Evolutionary conservation across 2,888 invertebrate species (phyloP).

Genomic region (Nephrotoma guestfalica): DNA sequence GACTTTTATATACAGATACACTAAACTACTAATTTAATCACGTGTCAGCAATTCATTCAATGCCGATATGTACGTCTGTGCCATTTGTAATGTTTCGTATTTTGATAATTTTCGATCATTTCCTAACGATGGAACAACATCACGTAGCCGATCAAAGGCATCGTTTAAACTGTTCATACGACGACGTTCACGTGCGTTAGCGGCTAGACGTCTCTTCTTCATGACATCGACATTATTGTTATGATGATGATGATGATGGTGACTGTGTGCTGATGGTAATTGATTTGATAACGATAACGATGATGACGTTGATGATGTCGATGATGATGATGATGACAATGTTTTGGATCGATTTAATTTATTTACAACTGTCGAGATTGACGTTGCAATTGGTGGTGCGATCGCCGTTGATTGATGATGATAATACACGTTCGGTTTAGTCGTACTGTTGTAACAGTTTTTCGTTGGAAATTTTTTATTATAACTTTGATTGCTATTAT

Average conservation of each 20-base stretch:
- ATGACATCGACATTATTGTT: conserved; percentile 31
- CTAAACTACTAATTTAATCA: not conserved
- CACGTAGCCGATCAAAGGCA: conserved; percentile 44
- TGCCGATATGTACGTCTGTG: conserved; percentile 57
- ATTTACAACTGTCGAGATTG: not conserved
- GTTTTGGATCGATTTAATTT: not conserved
- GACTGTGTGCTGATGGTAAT: not conserved
- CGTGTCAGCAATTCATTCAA: conserved; percentile 43
- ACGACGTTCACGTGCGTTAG: conserved; percentile 57
- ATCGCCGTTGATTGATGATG: not conserved
- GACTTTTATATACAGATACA: not conserved
- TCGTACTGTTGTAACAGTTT: not conserved
- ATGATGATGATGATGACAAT: not conserved
- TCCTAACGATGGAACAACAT: conserved; percentile 54
- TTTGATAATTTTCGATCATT: conserved; percentile 57
- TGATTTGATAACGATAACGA: not conserved
- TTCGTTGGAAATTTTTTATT: not conserved
- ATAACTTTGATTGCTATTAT: not conserved
- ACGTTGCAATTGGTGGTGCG: not conserved
- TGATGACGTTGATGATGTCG: not conserved
- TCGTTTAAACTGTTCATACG: conserved; percentile 60
- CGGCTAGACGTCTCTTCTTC: conserved; percentile 48
- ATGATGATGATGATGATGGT: not conserved
- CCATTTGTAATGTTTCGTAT: conserved; percentile 65
- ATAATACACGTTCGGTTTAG: not conserved